Percentiles rank a stretch among this genome's conserved stretches.
Conservation (phyloP, 2,113 vertebrate genomes). For the Columbina picui region DNA sequence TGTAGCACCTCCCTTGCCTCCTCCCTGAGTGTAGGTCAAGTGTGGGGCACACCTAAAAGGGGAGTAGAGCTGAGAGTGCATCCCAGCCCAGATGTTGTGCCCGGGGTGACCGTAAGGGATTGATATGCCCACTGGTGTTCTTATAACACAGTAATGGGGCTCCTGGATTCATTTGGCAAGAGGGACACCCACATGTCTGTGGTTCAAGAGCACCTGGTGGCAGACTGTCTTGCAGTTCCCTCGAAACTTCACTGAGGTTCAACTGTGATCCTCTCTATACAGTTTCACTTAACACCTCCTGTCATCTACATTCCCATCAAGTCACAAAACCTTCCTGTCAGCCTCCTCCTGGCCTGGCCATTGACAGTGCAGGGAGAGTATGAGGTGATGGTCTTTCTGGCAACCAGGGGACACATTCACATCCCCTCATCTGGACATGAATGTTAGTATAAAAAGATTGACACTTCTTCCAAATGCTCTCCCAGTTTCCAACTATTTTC, state of each 20-base stretch:
- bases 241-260: not conserved
- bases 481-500: not conserved
- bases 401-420: not conserved
- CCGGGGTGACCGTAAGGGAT: not conserved
- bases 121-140: not conserved
- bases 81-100: not conserved
- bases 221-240: not conserved
- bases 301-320: not conserved
- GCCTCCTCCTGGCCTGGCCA: not conserved
- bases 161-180: not conserved
- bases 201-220: not conserved
- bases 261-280: not conserved
- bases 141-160: not conserved
- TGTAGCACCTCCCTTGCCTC: not conserved
- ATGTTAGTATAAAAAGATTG: not conserved
- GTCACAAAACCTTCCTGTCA: not conserved
- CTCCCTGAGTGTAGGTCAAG: not conserved
- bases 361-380: not conserved
- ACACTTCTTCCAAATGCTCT: not conserved
- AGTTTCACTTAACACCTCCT: not conserved
- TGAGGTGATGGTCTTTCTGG: not conserved
- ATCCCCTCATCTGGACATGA: not conserved
- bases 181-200: not conserved
- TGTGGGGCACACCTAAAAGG: fast-evolving
- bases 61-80: not conserved